Evolutionary conservation across 2,888 invertebrate species (phyloP).

Genomic region (Apodemia mormo): DNA sequence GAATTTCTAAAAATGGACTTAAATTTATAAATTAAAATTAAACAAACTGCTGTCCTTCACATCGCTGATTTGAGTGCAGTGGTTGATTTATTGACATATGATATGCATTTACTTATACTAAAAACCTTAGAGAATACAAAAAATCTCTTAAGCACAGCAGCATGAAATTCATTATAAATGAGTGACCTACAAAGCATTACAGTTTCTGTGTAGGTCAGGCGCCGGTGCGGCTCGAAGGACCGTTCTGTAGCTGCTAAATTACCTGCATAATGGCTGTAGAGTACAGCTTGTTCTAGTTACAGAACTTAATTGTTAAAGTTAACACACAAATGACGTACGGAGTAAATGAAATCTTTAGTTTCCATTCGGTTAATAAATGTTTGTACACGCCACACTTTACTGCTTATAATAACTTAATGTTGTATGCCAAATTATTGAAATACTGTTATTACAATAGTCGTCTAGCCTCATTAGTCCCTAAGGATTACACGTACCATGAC

Average conservation of each 20-base stretch:
- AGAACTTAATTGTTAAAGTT: slow-evolving; percentile 21
- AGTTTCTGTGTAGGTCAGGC: slow-evolving; percentile 28
- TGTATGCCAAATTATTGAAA: too few species aligned
- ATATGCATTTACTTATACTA: background rate
- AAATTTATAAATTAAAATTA: too few species aligned
- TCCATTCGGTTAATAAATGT: too few species aligned
- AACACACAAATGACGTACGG: background rate
- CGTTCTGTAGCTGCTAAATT: slow-evolving; percentile 31
- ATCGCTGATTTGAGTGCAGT: too few species aligned
- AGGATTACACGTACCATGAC: too few species aligned
- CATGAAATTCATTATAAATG: slow-evolving; percentile 23
- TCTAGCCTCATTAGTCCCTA: too few species aligned
- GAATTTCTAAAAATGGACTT: too few species aligned
- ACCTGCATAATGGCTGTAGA: slow-evolving; percentile 32
- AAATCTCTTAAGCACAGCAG: slow-evolving; percentile 23
- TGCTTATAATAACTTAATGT: too few species aligned
- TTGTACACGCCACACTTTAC: too few species aligned
- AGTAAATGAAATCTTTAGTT: too few species aligned
- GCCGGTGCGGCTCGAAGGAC: slow-evolving; percentile 20
- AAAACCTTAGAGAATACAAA: background rate
- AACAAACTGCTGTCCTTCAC: too few species aligned
- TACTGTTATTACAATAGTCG: too few species aligned
- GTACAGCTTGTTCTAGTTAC: slow-evolving; percentile 31
- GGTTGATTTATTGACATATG: background rate
- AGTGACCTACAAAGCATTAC: slow-evolving; percentile 34